Base-by-base conservation (phyloP, 2,888 invertebrate genomes). In the Harpalus rubripes region DNA sequence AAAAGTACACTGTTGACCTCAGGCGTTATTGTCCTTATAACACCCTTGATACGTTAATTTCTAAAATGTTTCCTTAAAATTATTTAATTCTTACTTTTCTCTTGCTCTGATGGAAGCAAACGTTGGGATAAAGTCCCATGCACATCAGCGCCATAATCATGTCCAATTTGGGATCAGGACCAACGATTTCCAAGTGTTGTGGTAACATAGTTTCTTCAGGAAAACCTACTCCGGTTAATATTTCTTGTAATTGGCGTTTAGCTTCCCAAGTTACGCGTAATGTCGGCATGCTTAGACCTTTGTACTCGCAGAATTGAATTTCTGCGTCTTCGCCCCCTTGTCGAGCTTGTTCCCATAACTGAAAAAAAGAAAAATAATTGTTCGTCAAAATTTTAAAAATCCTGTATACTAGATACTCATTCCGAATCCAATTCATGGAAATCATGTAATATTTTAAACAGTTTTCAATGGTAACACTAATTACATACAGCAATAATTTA, bases 121-220 rank as follows among this genome's bases (percentile, higher is more conserved):
- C 98, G 91, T 99, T 99, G 0, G 99, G 99, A 91, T 99, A 99
- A 0, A 98, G 93, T 0, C 99, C 99, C 93, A 97, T 95, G 87
- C 96, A 96, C 89, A 99, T 93, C 82, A 99, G 92, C 0, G 96
- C 96, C 86, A 96, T 95, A 0, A 98, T 95, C 85, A 96, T 92
- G 90, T 99, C 99, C 58, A 98, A 90, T 32, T 94, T 93, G 0
- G 95, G 94, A 90, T 98, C 98, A 0, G 96, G 94, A 0, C 95
- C 95, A 26, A 94, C 93, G 7, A 95, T 95, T 90, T 97, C 95
- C 92, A 97, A 95, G 1, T 94, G 93, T 86, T 95, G 94, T 0
- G 96, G 94, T 0, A 94, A 90, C 90, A 98, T 94, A 58, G 96
- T 94, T 89, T 97, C 97, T 89, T 99, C 98, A 0, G 98, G 95